phyloP scores from a whole-genome alignment of 2,797 vertebrate genomes.

The Cuniculus paca region DNA sequence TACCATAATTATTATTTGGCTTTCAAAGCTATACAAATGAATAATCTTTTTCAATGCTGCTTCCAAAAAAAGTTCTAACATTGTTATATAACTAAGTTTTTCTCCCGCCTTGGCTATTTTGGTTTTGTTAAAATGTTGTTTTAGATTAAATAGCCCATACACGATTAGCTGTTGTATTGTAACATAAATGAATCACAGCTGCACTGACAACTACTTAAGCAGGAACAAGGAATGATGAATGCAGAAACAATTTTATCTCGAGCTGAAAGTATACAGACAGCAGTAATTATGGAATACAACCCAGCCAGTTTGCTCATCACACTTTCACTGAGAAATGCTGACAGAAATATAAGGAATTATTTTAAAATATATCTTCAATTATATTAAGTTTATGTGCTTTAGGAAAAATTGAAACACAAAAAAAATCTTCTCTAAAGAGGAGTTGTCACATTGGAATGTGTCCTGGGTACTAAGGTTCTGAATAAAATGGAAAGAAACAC shows the following conservation, averaged over 20 bases:
- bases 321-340: conserved; percentile 18
- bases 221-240: conserved; percentile 8
- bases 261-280: conserved; percentile 3
- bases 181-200: conserved; percentile 72
- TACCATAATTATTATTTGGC: conserved; percentile 77
- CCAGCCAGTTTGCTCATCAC: not conserved
- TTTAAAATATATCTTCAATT: not conserved
- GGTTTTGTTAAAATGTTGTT: conserved; percentile 74
- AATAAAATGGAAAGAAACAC: not conserved
- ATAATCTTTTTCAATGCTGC: conserved; percentile 38
- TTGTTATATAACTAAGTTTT: conserved; percentile 68
- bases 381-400: not conserved
- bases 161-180: conserved; percentile 58
- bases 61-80: conserved; percentile 72
- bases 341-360: conserved; percentile 41
- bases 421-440: not conserved
- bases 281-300: conserved; percentile 46
- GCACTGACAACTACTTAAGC: conserved; percentile 45
- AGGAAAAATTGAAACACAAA: not conserved
- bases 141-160: conserved; percentile 76
- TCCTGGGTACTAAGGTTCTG: not conserved
- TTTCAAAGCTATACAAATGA: conserved; percentile 66
- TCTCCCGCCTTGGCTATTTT: conserved; percentile 71
- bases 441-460: not conserved
- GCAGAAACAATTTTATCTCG: not conserved